These are phyloP conservation scores for Eolophus roseicapilla DNA, from an alignment of 2,113 vertebrate genomes.

Conservation along the genomic window DNA sequence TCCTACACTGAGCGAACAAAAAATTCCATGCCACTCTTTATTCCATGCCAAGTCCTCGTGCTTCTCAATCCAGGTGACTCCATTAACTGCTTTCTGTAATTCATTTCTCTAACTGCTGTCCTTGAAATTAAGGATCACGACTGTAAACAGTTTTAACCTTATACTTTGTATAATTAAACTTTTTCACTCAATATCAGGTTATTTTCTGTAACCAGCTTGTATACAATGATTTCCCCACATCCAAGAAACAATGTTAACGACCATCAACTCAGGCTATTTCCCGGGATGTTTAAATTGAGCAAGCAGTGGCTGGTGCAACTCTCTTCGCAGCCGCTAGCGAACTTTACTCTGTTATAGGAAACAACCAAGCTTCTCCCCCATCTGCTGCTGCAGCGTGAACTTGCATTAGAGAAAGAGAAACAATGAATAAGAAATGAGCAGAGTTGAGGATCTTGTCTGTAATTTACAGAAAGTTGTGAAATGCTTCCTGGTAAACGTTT, in stretches of 20 bases:
- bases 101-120: not conserved
- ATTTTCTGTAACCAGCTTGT: not conserved
- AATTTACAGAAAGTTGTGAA: constrained; percentile 51
- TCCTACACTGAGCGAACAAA: not conserved
- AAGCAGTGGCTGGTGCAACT: not conserved
- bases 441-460: not conserved
- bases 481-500: constrained; percentile 3
- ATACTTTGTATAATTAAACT: not conserved
- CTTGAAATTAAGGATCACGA: not conserved
- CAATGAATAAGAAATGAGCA: not conserved
- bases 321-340: not conserved
- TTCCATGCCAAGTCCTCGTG: not conserved
- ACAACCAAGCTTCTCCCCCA: not conserved
- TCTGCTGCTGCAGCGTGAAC: not conserved
- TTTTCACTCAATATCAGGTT: not conserved
- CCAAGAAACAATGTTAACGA: not conserved
- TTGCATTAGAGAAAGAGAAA: not conserved
- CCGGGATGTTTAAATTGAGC: not conserved
- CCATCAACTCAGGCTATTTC: not conserved
- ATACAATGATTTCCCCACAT: not conserved
- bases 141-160: not conserved
- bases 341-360: not conserved
- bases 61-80: not conserved
- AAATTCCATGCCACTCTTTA: not conserved
- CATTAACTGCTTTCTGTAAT: not conserved